Conservation (phyloP, 2,888 invertebrate species). For the Himalopsyche japonica region DNA sequence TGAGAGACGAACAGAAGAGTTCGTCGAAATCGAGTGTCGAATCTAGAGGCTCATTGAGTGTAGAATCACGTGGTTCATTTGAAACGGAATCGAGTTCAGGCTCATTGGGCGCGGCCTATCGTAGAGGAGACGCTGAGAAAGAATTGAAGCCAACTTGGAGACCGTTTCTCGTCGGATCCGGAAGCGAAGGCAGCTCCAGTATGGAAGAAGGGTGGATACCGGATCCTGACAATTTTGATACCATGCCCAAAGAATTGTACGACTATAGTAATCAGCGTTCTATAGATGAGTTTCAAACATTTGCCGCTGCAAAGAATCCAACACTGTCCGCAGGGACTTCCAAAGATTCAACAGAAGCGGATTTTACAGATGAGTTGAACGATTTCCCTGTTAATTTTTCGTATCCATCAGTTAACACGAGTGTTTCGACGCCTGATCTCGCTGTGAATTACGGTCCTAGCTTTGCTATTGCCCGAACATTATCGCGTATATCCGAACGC, state of each 20-base stretch:
- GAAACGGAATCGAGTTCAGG: constrained; percentile 77
- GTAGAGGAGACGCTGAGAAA: constrained; percentile 61
- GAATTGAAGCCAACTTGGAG: constrained; percentile 81
- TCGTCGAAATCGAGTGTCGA: constrained; percentile 68
- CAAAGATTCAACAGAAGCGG: constrained; percentile 63
- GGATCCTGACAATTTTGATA: constrained; percentile 69
- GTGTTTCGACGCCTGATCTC: constrained; percentile 67
- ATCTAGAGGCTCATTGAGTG: constrained; percentile 65
- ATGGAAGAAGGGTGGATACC: constrained; percentile 83
- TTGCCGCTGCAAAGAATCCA: constrained; percentile 53
- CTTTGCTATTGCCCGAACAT: constrained; percentile 74
- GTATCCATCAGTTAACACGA: constrained; percentile 66
- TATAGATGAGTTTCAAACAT: constrained; percentile 58
- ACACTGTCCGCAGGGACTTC: constrained; percentile 54
- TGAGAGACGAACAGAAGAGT: constrained; percentile 57
- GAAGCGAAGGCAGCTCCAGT: constrained; percentile 82
- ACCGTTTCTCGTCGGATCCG: constrained; percentile 76
- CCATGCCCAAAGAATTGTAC: constrained; percentile 55
- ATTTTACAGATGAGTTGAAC: constrained; percentile 75
- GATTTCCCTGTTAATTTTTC: constrained; percentile 77
- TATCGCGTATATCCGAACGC: constrained; percentile 84
- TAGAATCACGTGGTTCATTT: constrained; percentile 72
- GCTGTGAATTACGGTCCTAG: constrained; percentile 73
- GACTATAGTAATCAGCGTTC: constrained; percentile 55
- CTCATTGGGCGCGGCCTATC: constrained; percentile 70